Evolutionary conservation across 2,113 vertebrate genomes (phyloP).

Genomic region (Shinisaurus crocodilurus): DNA sequence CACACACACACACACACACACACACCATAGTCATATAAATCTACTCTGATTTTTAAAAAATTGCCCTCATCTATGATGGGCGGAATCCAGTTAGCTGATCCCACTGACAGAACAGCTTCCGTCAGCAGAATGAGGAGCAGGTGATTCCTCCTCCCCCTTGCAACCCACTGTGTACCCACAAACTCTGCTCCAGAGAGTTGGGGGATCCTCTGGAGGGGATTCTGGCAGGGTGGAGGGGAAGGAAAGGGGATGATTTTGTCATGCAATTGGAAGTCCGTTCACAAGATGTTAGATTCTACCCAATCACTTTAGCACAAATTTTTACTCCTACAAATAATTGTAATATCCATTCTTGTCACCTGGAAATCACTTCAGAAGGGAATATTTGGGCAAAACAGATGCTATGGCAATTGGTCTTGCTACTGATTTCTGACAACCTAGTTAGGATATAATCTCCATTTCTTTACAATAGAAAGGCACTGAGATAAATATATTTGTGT

Average conservation of each 20-base stretch:
- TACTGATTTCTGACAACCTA: not conserved
- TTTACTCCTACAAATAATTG: not conserved
- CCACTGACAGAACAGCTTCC: too few relatives aligned
- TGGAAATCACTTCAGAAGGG: not conserved
- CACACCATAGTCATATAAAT: not conserved
- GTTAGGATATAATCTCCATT: not conserved
- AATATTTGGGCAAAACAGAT: not conserved
- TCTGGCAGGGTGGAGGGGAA: too few relatives aligned
- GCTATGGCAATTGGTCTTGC: not conserved
- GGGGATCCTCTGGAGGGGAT: too few relatives aligned
- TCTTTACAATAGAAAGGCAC: not conserved
- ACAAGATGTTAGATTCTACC: too few relatives aligned
- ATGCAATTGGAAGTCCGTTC: not conserved
- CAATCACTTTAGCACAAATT: not conserved
- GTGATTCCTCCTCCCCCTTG: too few relatives aligned
- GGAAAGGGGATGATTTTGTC: not conserved
- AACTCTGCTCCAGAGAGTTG: too few relatives aligned
- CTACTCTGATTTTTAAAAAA: not conserved
- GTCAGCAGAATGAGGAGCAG: too few relatives aligned
- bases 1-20: too few relatives aligned
- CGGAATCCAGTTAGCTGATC: too few relatives aligned
- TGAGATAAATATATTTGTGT: not conserved
- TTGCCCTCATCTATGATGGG: too few relatives aligned
- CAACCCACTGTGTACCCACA: too few relatives aligned
- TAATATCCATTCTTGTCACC: not conserved